Evolutionary conservation across 2,888 invertebrate species (phyloP).

Genomic region (Noctua pronuba): DNA sequence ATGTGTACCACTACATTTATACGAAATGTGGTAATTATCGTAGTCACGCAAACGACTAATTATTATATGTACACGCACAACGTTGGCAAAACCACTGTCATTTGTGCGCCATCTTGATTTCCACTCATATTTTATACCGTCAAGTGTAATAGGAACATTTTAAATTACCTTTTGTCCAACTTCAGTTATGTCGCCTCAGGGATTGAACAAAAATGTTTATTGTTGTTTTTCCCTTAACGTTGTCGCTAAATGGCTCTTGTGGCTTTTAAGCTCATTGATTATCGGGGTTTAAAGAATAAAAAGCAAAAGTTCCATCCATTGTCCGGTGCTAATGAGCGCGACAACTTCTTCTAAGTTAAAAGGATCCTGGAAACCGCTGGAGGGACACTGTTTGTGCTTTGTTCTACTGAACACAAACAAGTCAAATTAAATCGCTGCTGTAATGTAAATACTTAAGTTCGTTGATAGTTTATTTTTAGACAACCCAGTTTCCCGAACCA

Average conservation of each 20-base stretch:
- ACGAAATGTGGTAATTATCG: constrained; percentile 82
- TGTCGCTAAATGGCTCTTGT: constrained; percentile 41
- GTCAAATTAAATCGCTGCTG: constrained; percentile 23
- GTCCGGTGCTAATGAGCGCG: constrained; percentile 41
- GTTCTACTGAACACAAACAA: constrained; percentile 24
- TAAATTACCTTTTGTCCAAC: constrained; percentile 47
- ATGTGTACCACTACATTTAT: constrained; percentile 79
- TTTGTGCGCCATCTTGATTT: constrained; percentile 66
- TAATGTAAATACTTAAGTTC: constrained; percentile 13
- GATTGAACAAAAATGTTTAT: constrained; percentile 36
- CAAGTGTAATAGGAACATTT: constrained; percentile 47
- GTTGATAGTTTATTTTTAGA: constrained; percentile 14
- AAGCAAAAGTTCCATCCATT: constrained; percentile 52
- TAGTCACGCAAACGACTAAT: constrained; percentile 85
- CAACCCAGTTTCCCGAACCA: background rate
- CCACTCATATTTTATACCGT: constrained; percentile 45
- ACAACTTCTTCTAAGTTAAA: constrained; percentile 52
- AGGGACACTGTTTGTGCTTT: constrained; percentile 22
- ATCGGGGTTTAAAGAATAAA: constrained; percentile 45
- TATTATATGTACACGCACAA: constrained; percentile 76
- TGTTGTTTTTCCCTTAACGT: constrained; percentile 44
- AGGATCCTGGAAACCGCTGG: constrained; percentile 34
- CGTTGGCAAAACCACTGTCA: constrained; percentile 72
- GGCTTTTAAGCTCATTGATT: constrained; percentile 55
- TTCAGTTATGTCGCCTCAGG: constrained; percentile 39